Conservation (phyloP, 2,888 invertebrate genomes). For the Brachypterus glaber region DNA sequence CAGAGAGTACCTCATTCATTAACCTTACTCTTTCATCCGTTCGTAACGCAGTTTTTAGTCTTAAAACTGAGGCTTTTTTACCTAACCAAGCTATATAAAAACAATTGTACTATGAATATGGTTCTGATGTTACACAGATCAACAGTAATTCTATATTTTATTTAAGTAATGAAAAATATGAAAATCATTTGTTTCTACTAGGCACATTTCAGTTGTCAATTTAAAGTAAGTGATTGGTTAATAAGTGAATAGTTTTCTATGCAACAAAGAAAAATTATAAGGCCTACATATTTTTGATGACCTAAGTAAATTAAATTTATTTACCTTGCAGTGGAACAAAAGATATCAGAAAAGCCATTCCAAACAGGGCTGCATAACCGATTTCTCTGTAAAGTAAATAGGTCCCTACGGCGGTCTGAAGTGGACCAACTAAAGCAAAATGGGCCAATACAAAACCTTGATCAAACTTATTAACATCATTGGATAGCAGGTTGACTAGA, state of each 20-base stretch:
- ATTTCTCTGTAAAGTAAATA: constrained; percentile 45
- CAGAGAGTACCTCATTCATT: constrained; percentile 65
- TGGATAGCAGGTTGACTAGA: constrained; percentile 47
- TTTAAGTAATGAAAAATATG: too few relatives aligned
- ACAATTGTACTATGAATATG: constrained; percentile 2
- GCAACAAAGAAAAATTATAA: too few relatives aligned
- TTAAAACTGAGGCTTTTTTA: constrained; percentile 35
- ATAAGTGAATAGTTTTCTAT: too few relatives aligned
- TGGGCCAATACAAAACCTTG: constrained; percentile 81
- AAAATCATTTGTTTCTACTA: too few relatives aligned
- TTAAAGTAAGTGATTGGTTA: too few relatives aligned
- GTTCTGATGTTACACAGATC: too few relatives aligned
- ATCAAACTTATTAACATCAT: constrained; percentile 72
- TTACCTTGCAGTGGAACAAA: constrained; percentile 39
- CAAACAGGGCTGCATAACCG: constrained; percentile 39
- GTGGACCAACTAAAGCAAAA: constrained; percentile 64
- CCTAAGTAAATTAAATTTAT: constrained; percentile 23
- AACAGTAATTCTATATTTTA: too few relatives aligned
- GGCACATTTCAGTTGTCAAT: too few relatives aligned
- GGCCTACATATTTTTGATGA: too few relatives aligned
- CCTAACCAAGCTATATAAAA: constrained; percentile 33
- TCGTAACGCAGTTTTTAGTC: constrained; percentile 47
- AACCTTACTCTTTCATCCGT: constrained; percentile 58
- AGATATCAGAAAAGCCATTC: constrained; percentile 39
- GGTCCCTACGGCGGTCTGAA: constrained; percentile 51